Evolutionary conservation across 2,888 invertebrate species (phyloP).

Genomic region (Drosophila picticornis): DNA sequence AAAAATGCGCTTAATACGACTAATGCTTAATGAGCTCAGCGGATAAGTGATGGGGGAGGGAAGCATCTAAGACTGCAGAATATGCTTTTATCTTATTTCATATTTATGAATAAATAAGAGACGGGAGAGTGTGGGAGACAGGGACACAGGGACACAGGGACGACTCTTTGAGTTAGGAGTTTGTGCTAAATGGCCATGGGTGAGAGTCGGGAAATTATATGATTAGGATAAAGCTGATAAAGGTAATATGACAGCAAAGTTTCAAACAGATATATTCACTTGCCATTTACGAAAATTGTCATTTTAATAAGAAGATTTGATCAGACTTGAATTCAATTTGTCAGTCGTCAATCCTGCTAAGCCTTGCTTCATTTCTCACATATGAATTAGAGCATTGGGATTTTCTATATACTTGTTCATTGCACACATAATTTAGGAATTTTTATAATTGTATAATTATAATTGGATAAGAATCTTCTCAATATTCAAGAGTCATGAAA

Average conservation of each 20-base stretch:
- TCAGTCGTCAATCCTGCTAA: not conserved
- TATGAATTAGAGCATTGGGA: not conserved
- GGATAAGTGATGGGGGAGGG: not conserved
- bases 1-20: constrained; percentile 69
- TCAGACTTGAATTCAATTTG: not conserved
- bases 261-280: not conserved
- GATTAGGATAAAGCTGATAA: not conserved
- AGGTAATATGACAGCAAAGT: not conserved
- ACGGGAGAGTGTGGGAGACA: not conserved
- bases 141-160: not conserved
- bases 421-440: not conserved
- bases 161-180: not conserved
- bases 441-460: not conserved
- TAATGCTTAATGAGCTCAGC: constrained; percentile 72
- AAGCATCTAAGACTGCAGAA: constrained; percentile 25
- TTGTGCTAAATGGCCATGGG: constrained; percentile 39
- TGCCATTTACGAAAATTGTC: not conserved
- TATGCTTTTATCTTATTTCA: constrained; percentile 44
- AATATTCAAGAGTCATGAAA: constrained; percentile 3
- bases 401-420: not conserved
- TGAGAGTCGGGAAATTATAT: not conserved
- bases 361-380: not conserved
- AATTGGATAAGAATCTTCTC: not conserved
- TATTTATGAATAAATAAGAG: constrained; percentile 15
- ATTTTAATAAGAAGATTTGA: not conserved